Evolutionary conservation across 2,888 invertebrate genomes (phyloP).

Genomic region (Eristalis tenax): DNA sequence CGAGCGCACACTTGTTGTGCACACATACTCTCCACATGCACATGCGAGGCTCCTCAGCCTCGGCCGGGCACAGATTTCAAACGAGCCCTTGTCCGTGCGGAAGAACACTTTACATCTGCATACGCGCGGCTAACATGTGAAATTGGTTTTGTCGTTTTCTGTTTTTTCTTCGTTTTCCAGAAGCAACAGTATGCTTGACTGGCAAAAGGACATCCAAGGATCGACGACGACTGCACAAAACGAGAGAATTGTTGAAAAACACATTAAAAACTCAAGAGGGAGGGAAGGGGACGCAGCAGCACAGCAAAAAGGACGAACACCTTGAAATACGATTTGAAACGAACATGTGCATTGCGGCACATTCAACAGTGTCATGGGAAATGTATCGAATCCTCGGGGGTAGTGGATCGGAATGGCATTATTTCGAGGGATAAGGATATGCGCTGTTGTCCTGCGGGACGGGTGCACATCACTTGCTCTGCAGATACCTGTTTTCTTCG

Average conservation of each 20-base stretch:
- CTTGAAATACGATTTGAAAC: neutral
- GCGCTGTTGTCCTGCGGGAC: constrained; percentile 20
- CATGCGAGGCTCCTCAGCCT: neutral
- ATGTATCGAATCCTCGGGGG: constrained; percentile 39
- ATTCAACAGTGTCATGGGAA: constrained; percentile 51
- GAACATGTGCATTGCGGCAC: neutral
- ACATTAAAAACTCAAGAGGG: constrained; percentile 30
- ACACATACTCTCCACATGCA: neutral
- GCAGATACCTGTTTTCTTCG: constrained; percentile 46
- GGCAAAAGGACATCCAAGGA: constrained; percentile 59
- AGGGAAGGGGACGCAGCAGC: neutral
- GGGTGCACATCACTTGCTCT: constrained; percentile 56
- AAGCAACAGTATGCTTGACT: constrained; percentile 61
- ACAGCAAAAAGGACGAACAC: neutral
- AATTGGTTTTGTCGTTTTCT: constrained; percentile 19
- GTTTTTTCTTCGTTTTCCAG: constrained; percentile 17
- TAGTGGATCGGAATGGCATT: neutral
- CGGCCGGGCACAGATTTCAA: neutral
- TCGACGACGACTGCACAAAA: constrained; percentile 2
- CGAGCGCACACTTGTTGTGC: constrained; percentile 62
- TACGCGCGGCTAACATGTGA: constrained; percentile 53
- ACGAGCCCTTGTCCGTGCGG: neutral
- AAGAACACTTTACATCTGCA: neutral
- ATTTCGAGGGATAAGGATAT: constrained; percentile 34
- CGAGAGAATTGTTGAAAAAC: constrained; percentile 34